Evolutionary conservation across 2,113 vertebrate species (phyloP).

Genomic region (Pyrgilauda ruficollis): DNA sequence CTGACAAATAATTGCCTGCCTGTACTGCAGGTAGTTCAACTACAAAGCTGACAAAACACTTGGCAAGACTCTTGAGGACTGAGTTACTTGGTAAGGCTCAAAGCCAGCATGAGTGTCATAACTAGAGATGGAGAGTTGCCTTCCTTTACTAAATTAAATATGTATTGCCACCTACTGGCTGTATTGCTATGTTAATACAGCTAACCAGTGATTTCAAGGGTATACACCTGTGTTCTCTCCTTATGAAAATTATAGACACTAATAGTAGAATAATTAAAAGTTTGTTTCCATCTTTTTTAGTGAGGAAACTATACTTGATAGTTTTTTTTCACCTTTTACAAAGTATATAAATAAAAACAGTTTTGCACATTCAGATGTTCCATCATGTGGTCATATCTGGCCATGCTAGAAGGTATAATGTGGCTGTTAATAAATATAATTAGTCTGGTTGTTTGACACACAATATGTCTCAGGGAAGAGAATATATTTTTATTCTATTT

Average conservation of each 20-base stretch:
- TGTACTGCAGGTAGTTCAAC: neutral
- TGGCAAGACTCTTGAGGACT: neutral
- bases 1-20: neutral
- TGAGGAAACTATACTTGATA: neutral
- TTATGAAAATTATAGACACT: neutral
- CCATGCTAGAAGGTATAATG: neutral
- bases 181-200: neutral
- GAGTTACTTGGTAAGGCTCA: neutral
- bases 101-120: neutral
- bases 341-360: neutral
- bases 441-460: neutral
- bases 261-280: neutral
- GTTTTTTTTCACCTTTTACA: neutral
- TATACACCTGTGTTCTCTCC: neutral
- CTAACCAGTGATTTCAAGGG: neutral
- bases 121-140: neutral
- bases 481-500: neutral
- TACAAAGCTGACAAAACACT: neutral
- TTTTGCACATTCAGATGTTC: neutral
- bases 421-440: neutral
- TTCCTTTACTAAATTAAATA: neutral
- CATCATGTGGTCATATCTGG: neutral
- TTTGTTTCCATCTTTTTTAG: neutral
- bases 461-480: neutral
- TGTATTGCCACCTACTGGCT: constrained; percentile 57